Evolutionary conservation across 2,888 invertebrate genomes (phyloP), one percentile per base, ranked within the genome.

Genomic region (Scaptomyza polygonia): DNA sequence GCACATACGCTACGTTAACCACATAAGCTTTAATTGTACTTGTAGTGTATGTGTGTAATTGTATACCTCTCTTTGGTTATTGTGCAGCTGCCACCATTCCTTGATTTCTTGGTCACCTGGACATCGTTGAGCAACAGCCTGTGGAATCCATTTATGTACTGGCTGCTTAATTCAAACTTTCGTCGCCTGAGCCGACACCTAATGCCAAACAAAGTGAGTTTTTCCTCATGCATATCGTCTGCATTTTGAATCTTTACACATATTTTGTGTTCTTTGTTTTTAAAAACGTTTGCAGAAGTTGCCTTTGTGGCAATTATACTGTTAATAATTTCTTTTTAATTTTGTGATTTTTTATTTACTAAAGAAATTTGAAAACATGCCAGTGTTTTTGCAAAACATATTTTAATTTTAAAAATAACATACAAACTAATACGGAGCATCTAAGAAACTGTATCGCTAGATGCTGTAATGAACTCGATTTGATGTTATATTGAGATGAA

Each of bases 91-190:
- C 96, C 97, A 2, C 95, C 96, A 34, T 94, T 95, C 68, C 92
- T 97, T 82, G 97, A 97, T 90, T 97, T 97, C 91, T 92, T 96
- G 62, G 96, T 96, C 65, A 97, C 97, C 52, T 97, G 97, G 97
- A 92, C 96, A 79, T 96, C 97, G 4, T 92, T 97, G 57, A 96
- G 96, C 91, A 96, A 97, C 92, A 96, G 96, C 91, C 96, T 97
- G 90, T 97, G 97, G 97, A 97, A 97, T 91, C 97, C 97, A 1
- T 96, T 97, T 89, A 94, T 97, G 63, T 97, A 96, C 91, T 97
- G 97, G 97, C 93, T 97, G 45, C 93, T 97, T 77, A 97, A 97
- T 92, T 95, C 96, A 89, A 96, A 97, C 89, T 97, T 97, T 91
- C 93, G 97, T 83, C 93, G 96, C 77, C 95, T 96, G 80, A 95